phyloP scores from a whole-genome alignment of 2,113 vertebrate genomes.

The Lepidothrix coronata region DNA sequence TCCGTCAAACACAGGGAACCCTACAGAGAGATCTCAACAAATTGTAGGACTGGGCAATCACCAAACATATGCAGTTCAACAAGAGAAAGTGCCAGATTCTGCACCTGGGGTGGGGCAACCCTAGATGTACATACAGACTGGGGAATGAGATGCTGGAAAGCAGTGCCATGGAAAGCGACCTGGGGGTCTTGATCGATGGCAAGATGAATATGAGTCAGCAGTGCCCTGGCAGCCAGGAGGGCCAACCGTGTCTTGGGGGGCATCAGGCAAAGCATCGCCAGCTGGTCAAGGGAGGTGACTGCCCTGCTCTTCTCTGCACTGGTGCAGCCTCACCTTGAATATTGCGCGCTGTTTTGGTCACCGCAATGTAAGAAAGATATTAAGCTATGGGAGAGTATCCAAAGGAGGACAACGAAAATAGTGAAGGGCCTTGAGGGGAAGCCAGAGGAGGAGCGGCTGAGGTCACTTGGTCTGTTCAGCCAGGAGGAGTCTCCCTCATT shows the following conservation, averaged over 20 bases:
- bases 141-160: neutral
- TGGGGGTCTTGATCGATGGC: neutral
- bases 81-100: neutral
- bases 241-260: neutral
- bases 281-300: neutral
- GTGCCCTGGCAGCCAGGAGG: neutral
- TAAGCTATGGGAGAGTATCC: neutral
- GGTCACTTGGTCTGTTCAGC: neutral
- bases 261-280: neutral
- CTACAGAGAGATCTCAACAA: neutral
- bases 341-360: neutral
- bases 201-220: neutral
- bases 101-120: neutral
- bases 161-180: neutral
- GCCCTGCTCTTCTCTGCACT: neutral
- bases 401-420: neutral
- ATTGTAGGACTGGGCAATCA: neutral
- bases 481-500: neutral
- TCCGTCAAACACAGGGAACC: neutral
- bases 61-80: neutral
- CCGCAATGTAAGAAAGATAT: neutral
- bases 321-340: neutral
- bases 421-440: neutral
- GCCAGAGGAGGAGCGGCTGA: neutral
- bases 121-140: neutral